Percentiles rank a stretch among this genome's conserved stretches.
Evolutionary conservation across 2,888 invertebrate genomes (phyloP).

Genomic region (Flexamia atlantica): DNA sequence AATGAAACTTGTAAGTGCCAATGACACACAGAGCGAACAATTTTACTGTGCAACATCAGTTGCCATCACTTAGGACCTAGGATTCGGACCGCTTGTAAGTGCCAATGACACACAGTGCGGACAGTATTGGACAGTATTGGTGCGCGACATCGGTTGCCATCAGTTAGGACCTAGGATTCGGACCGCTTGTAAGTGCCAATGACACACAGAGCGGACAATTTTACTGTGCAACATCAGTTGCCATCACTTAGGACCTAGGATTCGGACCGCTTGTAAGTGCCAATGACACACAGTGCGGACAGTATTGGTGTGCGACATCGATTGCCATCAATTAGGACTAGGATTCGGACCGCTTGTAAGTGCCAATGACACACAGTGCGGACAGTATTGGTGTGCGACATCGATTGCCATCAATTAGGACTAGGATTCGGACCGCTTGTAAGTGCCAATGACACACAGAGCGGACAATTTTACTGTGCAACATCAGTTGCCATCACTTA

Average conservation of each 20-base stretch:
- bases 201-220: not conserved
- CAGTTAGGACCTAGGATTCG: too few relatives aligned
- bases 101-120: not conserved
- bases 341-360: slow-evolving; percentile 21
- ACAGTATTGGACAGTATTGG: not conserved
- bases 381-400: not conserved
- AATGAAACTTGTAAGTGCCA: slow-evolving; percentile 2
- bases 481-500: slow-evolving; percentile 3
- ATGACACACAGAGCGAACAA: not conserved
- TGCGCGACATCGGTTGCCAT: slow-evolving; percentile 11
- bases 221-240: not conserved
- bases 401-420: not conserved
- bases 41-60: not conserved
- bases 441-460: not conserved
- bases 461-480: not conserved
- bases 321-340: slow-evolving; percentile 10
- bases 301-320: slow-evolving; percentile 2
- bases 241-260: slow-evolving; percentile 18
- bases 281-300: not conserved
- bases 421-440: too few relatives aligned
- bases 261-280: slow-evolving; percentile 17
- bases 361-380: not conserved
- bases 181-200: slow-evolving; percentile 18
- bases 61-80: not conserved
- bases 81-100: slow-evolving; percentile 9